phyloP scores from a whole-genome alignment of 2,888 invertebrate species.

The Carcina quercana region DNA sequence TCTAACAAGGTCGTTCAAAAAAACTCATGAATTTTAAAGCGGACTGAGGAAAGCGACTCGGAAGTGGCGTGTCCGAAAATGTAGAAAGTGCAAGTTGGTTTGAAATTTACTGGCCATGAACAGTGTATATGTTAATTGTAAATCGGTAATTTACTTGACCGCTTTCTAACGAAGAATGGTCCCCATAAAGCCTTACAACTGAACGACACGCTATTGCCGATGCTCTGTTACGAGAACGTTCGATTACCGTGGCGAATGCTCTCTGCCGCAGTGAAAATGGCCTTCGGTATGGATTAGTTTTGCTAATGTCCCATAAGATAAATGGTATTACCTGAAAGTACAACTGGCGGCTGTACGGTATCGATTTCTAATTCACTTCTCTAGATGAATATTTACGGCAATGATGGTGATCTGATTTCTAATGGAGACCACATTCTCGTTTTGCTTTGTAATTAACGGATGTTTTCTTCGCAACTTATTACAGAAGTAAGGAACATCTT shows the following conservation, averaged over 20 bases:
- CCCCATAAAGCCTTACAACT: slow-evolving; percentile 36
- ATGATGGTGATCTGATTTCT: neutral
- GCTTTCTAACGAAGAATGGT: slow-evolving; percentile 34
- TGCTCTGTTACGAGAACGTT: slow-evolving; percentile 15
- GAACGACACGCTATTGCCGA: slow-evolving; percentile 33
- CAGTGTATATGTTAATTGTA: slow-evolving; percentile 54
- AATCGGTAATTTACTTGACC: slow-evolving; percentile 41
- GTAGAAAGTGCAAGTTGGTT: slow-evolving; percentile 62
- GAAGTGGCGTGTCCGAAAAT: slow-evolving; percentile 45
- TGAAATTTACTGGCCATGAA: slow-evolving; percentile 42
- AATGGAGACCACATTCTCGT: too few relatives aligned
- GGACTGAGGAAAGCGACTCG: slow-evolving; percentile 37
- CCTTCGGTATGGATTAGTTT: slow-evolving; percentile 8
- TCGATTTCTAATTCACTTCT: neutral
- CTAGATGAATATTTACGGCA: neutral
- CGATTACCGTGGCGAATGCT: slow-evolving; percentile 20
- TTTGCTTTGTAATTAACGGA: too few relatives aligned
- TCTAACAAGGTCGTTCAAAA: slow-evolving; percentile 25
- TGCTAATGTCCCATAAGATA: slow-evolving; percentile 13
- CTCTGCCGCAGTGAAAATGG: slow-evolving; percentile 15
- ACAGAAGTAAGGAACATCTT: too few relatives aligned
- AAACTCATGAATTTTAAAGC: slow-evolving; percentile 41
- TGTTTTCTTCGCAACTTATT: too few relatives aligned
- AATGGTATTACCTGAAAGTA: slow-evolving; percentile 5
- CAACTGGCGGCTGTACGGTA: neutral